Evolutionary conservation across 2,113 vertebrate species (phyloP).

Genomic region (Tamias sibiricus): DNA sequence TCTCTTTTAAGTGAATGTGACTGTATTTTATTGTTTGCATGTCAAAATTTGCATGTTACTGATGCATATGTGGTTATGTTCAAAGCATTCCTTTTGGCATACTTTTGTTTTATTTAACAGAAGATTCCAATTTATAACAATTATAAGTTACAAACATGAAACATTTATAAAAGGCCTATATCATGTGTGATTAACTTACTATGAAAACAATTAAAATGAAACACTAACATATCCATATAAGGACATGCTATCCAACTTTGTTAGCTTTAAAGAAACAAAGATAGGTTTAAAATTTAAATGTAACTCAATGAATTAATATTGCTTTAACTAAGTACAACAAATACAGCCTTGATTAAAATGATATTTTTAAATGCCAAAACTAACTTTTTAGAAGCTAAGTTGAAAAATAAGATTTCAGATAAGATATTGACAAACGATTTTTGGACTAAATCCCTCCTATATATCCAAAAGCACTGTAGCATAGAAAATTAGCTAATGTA

Average conservation of each 20-base stretch:
- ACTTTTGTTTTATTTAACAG: conserved; percentile 28
- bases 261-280: conserved; percentile 2
- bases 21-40: conserved; percentile 32
- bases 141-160: background rate
- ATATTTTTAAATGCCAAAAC: conserved; percentile 29
- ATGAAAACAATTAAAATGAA: conserved; percentile 13
- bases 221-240: background rate
- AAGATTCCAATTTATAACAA: conserved; percentile 33
- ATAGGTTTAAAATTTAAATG: conserved; percentile 16
- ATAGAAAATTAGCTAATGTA: conserved; percentile 26
- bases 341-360: background rate
- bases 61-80: conserved; percentile 3
- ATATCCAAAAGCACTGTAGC: background rate
- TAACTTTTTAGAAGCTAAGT: conserved; percentile 24
- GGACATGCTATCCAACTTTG: background rate
- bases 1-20: background rate
- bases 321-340: conserved; percentile 29
- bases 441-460: background rate
- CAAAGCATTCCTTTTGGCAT: conserved; percentile 44
- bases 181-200: conserved; percentile 25
- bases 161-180: background rate
- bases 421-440: conserved; percentile 26
- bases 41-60: conserved; percentile 33
- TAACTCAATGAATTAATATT: conserved; percentile 17
- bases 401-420: conserved; percentile 51